Evolutionary conservation across 2,113 vertebrate genomes (phyloP).

Genomic region (Sitta europaea): DNA sequence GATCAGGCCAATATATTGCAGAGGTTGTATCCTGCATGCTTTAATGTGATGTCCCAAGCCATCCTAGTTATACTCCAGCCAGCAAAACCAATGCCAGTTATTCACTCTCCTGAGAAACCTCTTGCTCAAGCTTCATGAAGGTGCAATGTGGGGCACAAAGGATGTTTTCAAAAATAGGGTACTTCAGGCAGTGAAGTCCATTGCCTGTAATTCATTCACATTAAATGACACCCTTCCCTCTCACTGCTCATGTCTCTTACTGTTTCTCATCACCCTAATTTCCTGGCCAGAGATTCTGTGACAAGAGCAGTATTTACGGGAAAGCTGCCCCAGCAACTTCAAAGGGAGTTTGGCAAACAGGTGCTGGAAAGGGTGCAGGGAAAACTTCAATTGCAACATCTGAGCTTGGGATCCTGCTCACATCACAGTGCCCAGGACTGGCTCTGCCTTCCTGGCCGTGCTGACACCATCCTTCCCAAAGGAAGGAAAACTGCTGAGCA

Average conservation of each 20-base stretch:
- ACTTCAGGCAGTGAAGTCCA: background rate
- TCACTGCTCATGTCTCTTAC: background rate
- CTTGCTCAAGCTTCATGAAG: background rate
- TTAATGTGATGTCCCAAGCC: background rate
- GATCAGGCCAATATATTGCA: background rate
- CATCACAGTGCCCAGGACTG: rapidly evolving
- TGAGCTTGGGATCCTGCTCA: background rate
- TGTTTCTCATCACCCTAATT: background rate
- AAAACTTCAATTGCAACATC: background rate
- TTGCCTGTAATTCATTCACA: background rate
- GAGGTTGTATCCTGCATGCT: background rate
- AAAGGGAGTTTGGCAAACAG: background rate
- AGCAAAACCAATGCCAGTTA: background rate
- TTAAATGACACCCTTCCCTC: rapidly evolving
- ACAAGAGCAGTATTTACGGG: background rate
- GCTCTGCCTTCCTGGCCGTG: background rate
- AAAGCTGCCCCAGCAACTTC: background rate
- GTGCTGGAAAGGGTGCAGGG: background rate
- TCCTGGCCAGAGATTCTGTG: background rate
- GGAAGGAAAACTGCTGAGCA: background rate
- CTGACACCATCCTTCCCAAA: rapidly evolving
- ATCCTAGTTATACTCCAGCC: background rate
- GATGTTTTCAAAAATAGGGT: background rate
- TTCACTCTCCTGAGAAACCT: background rate
- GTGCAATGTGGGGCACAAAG: rapidly evolving